Evolutionary conservation across 2,113 vertebrate species (phyloP).

Genomic region (Scortum barcoo): DNA sequence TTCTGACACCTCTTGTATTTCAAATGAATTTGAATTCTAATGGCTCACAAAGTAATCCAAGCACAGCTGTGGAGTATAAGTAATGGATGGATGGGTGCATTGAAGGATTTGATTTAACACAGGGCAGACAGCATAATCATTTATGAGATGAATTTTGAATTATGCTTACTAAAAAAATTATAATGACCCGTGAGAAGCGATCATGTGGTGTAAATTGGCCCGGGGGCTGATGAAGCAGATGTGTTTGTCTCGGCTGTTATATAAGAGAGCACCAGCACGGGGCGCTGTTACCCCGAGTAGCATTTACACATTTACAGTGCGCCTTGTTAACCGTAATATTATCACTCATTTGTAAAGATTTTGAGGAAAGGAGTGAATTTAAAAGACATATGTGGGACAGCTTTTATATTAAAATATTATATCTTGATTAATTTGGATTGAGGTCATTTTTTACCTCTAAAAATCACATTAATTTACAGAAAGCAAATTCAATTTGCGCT

Average conservation of each 20-base stretch:
- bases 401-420: too few species aligned
- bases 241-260: slow-evolving; percentile 11
- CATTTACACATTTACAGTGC: neutral
- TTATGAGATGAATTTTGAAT: slow-evolving; percentile 28
- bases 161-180: slow-evolving; percentile 43
- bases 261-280: slow-evolving; percentile 13
- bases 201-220: slow-evolving; percentile 37
- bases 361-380: rapidly evolving
- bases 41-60: slow-evolving; percentile 54
- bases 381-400: neutral
- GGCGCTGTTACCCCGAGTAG: slow-evolving; percentile 48
- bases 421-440: rapidly evolving
- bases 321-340: slow-evolving; percentile 59
- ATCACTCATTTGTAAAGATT: neutral
- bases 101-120: slow-evolving; percentile 43
- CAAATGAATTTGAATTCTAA: slow-evolving; percentile 63
- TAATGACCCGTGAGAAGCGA: slow-evolving; percentile 60
- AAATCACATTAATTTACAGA: neutral
- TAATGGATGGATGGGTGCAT: slow-evolving; percentile 37
- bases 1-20: slow-evolving; percentile 56
- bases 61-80: slow-evolving; percentile 33
- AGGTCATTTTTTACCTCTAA: neutral
- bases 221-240: slow-evolving; percentile 11
- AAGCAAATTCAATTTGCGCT: slow-evolving; percentile 3
- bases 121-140: slow-evolving; percentile 19